Evolutionary conservation across 2,888 invertebrate species (phyloP), one percentile per base, ranked within the genome.

Genomic region (Rotaria magnacalcarata): DNA sequence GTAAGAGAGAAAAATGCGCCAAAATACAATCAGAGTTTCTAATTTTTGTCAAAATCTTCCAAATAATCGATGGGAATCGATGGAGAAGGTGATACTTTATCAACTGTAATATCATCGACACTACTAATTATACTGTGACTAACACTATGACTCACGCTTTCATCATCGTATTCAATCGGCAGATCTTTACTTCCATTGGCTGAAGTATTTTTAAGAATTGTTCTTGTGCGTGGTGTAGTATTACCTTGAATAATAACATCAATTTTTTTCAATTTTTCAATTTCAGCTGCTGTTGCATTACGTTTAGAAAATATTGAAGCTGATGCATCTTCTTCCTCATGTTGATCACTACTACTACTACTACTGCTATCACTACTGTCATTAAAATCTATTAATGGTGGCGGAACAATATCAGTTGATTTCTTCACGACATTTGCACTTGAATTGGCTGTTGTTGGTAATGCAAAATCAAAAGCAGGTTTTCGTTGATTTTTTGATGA

Each of bases 91-190:
- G 80, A 47, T 21, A n/a, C 16, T 47, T 80, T 80, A n/a, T 47
- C 80, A 47, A 80, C 80, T 0, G 80, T 47, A 14, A 80, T 47
- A 47, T 80, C 80, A 47, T 80, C 80, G 0, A 80, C 24, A 47
- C 80, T 47, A 47, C 80, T 47, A 47, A 43, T n/a, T 10, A 80
- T n/a, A 80, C 67, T 67, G 19, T 67, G 67, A 67, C 67, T 67
- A 34, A 67, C 19, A 41, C 67, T 67, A 34, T 80, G 47, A 21
- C 80, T 80, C 2, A 43, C 21, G 19, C 67, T 67, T 67, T 67
- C 67, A 67, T 67, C 67, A 47, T 80, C 80, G 6, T 47, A 47
- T 80, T 80, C 80, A 24, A n/a, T 24, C n/a, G 43, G 47, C 47
- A 47, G 14, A 47, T 80, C 47, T 47, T 6, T 80, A 8, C n/a